These are phyloP conservation scores for Astropecten irregularis DNA, from an alignment of 53 echinoderm and acorn worm genomes.

Conservation along the genomic window DNA sequence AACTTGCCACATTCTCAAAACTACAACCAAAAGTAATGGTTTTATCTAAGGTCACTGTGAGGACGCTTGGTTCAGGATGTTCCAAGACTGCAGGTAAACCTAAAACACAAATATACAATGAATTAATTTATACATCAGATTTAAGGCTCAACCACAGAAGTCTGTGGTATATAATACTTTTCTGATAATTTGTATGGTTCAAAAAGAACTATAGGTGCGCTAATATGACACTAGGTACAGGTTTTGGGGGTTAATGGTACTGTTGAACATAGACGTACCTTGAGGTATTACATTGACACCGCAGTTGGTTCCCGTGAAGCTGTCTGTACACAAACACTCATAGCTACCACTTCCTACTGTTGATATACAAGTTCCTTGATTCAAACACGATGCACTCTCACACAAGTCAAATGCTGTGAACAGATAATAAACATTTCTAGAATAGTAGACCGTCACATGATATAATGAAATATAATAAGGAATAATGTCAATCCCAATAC, in stretches of 20 bases:
- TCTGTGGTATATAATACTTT: too few relatives aligned
- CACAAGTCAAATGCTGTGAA: slow-evolving; percentile 25
- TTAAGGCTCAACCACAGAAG: too few relatives aligned
- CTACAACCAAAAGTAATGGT: slow-evolving; percentile 27
- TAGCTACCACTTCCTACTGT: slow-evolving; percentile 24
- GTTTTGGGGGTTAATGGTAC: too few relatives aligned
- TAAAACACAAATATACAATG: background rate
- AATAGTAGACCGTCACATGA: background rate
- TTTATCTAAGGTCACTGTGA: background rate
- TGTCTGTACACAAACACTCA: slow-evolving; percentile 49
- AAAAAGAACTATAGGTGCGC: too few relatives aligned
- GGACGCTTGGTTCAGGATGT: slow-evolving; percentile 10
- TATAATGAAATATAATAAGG: too few relatives aligned
- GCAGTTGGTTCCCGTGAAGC: slow-evolving; percentile 47
- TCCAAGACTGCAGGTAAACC: background rate
- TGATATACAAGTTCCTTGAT: slow-evolving; percentile 40
- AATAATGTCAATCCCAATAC: too few relatives aligned
- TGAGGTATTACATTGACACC: slow-evolving; percentile 6
- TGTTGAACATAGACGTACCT: too few relatives aligned
- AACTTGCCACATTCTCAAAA: slow-evolving; percentile 63
- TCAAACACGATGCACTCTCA: slow-evolving; percentile 47
- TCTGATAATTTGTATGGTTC: too few relatives aligned
- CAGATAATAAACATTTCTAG: background rate
- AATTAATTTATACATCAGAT: too few relatives aligned
- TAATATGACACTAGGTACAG: too few relatives aligned